Evolutionary conservation across 92 coral and sea anemone genomes (phyloP), one percentile per base, ranked within the genome.

Genomic region (Phenganax marumi): DNA sequence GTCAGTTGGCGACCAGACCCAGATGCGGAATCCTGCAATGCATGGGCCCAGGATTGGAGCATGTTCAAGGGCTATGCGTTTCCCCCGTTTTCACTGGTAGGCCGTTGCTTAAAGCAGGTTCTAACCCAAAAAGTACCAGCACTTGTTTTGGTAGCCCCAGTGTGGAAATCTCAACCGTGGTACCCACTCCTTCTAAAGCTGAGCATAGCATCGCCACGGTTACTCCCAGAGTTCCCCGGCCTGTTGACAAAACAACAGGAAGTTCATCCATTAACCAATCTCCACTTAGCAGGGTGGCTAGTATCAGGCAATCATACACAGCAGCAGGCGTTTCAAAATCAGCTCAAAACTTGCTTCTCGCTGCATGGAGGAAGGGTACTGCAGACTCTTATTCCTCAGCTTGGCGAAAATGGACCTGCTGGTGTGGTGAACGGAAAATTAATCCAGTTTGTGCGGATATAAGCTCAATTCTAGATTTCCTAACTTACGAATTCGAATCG

Each of bases 211-310:
- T 50, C 70, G 18, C 88, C 91, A 12, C 60, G 19, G 52, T 69
- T 73, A 26, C 69, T 85, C 53, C 86, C 91, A 48, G 72, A 50
- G 10, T 50, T 52, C 14, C 26, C 23, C 12, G 69, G 69, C 5
- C 69, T 5, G 43, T 63, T 63, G 43, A 4, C 43, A 14, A 56
- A 10, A 16, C 63, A 56, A 56, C 7, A 3, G 18, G 63, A 56
- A 12, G n/a, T n/a, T n/a, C n/a, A n/a, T n/a, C 90, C 87, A 23
- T 50, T 88, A 73, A 24, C 73, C 26, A 50, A 80, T 23, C 90
- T 87, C 14, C 90, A 77, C 53, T 73, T 87, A 84, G 85, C 88
- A 66, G 88, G 90, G 26, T 87, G 85, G 90, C 77, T 70, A 16
- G 55, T 70, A n/a, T n/a, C n/a, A n/a, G n/a, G n/a, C n/a, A n/a